phyloP scores from a whole-genome alignment of 2,797 vertebrate species.

The Eulemur rubriventer region DNA sequence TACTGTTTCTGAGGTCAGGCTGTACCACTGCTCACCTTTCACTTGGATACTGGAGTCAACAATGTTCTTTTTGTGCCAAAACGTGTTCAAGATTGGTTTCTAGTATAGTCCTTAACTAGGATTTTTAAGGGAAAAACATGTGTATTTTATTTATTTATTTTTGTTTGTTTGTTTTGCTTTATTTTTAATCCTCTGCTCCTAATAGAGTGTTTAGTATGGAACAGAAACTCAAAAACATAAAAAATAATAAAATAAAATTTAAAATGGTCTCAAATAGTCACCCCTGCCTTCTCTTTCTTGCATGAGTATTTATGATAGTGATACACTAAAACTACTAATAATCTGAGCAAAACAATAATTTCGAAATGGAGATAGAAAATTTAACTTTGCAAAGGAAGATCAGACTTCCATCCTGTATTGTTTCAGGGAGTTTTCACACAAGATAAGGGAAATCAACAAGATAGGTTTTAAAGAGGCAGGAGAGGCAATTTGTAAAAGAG shows the following conservation, averaged over 20 bases:
- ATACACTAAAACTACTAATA: not conserved
- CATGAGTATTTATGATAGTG: not conserved
- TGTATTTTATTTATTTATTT: not conserved
- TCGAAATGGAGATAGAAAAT: not conserved
- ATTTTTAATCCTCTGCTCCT: not conserved
- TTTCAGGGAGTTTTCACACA: not conserved
- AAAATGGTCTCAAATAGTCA: not conserved
- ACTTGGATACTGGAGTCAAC: not conserved
- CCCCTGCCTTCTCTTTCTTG: not conserved
- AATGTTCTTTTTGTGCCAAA: not conserved
- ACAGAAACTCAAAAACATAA: not conserved
- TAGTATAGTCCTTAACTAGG: not conserved
- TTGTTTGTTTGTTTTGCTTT: not conserved
- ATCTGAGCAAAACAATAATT: not conserved
- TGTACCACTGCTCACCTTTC: not conserved
- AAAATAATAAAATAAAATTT: not conserved
- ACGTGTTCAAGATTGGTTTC: not conserved
- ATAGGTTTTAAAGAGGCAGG: not conserved
- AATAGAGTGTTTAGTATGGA: not conserved
- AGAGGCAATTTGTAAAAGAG: not conserved
- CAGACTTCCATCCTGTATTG: not conserved
- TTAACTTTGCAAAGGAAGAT: constrained; percentile 3
- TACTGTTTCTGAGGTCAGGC: not conserved
- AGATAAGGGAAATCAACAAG: not conserved
- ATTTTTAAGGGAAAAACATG: not conserved